A percentile compares a stretch with the other conserved stretches of the same genome.
Conservation (phyloP, 2,797 vertebrate species). For the Chloroceryle inda region DNA sequence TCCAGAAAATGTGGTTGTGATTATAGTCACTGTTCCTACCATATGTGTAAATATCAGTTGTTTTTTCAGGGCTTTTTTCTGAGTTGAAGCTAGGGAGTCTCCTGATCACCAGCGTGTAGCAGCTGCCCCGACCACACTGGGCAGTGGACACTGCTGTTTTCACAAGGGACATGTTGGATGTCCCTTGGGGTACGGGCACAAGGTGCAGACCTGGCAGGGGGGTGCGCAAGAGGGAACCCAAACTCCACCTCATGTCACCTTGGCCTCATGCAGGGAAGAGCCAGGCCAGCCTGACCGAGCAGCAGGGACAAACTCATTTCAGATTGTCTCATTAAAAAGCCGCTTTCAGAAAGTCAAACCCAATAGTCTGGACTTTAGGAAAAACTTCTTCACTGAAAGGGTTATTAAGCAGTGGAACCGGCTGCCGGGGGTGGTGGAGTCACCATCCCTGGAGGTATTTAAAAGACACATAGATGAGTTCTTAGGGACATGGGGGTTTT, state of each 20-base stretch:
- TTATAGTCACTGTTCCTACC: background rate
- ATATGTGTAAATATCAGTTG: background rate
- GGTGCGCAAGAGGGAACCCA: background rate
- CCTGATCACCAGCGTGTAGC: fast-evolving
- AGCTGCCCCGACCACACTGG: background rate
- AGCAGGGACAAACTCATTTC: no score
- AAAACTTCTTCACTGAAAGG: no score
- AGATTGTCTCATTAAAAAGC: no score
- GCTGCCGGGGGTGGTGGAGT: no score
- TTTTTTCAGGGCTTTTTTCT: background rate
- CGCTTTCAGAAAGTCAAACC: no score
- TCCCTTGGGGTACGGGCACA: fast-evolving
- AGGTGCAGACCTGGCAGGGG: background rate
- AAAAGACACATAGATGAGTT: no score
- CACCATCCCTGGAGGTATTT: no score
- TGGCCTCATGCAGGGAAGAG: fast-evolving
- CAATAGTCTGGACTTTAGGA: no score
- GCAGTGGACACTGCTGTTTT: fast-evolving
- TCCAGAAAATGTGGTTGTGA: slow-evolving; percentile 21
- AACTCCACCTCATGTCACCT: fast-evolving
- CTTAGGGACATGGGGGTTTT: no score
- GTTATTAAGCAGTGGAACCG: no score
- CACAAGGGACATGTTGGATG: fast-evolving
- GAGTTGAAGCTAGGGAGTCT: background rate
- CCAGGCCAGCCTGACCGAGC: background rate